These are phyloP conservation scores for Aplochiton taeniatus DNA, from an alignment of 2,797 vertebrate genomes.

Conservation along the genomic window DNA sequence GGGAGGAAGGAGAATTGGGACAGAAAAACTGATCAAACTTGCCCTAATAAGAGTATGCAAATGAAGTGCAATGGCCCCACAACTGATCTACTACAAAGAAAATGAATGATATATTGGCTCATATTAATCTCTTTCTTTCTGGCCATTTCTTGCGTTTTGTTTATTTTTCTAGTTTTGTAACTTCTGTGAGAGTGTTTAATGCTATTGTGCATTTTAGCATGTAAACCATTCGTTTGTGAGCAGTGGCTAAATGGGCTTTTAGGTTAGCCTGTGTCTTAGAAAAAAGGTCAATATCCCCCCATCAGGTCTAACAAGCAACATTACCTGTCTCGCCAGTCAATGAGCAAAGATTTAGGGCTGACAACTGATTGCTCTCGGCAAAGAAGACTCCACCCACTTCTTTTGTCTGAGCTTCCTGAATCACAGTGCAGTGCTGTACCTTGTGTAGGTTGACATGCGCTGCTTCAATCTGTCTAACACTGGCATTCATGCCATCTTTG, in stretches of 20 bases:
- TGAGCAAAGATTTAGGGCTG: slow-evolving; percentile 72
- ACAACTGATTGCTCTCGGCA: slow-evolving; percentile 74
- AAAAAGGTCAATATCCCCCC: slow-evolving; percentile 58
- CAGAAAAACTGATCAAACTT: slow-evolving; percentile 42
- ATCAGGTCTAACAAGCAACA: slow-evolving; percentile 70
- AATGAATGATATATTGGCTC: slow-evolving; percentile 34
- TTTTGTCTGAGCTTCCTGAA: slow-evolving; percentile 69
- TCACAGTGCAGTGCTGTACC: slow-evolving; percentile 42
- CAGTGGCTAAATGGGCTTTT: slow-evolving; percentile 41
- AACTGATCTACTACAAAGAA: slow-evolving; percentile 43
- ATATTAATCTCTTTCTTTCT: background rate
- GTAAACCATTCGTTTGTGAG: slow-evolving; percentile 40
- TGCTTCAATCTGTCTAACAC: slow-evolving; percentile 45
- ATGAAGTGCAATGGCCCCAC: slow-evolving; percentile 43
- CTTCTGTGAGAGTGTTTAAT: slow-evolving; percentile 19
- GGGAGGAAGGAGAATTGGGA: slow-evolving; percentile 64
- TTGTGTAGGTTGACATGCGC: slow-evolving; percentile 59
- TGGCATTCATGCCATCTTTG: slow-evolving; percentile 51
- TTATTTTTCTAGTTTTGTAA: slow-evolving; percentile 7
- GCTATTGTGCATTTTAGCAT: slow-evolving; percentile 32
- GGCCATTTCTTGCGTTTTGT: too few relatives aligned
- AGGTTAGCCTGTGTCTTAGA: slow-evolving; percentile 39
- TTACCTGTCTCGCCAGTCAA: slow-evolving; percentile 68
- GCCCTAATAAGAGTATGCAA: slow-evolving; percentile 16
- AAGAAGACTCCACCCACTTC: slow-evolving; percentile 67